Conservation (phyloP, 2,797 vertebrate genomes). For the Rhinichthys osculus region DNA sequence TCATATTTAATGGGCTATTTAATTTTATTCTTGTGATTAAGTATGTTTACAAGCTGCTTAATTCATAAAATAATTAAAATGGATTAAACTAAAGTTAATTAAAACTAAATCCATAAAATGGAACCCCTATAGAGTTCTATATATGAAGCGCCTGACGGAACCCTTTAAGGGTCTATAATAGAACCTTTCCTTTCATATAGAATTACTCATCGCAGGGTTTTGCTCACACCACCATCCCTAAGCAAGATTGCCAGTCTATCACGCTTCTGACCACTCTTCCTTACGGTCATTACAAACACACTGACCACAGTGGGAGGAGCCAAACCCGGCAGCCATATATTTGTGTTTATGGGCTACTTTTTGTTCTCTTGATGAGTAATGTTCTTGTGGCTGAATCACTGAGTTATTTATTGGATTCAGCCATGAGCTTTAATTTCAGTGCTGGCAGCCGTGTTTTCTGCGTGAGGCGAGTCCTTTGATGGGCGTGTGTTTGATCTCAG, state of each 20-base stretch:
- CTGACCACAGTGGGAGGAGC: slow-evolving; percentile 22
- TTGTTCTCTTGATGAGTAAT: slow-evolving; percentile 36
- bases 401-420: slow-evolving; percentile 21
- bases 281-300: slow-evolving; percentile 24
- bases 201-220: neutral
- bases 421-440: slow-evolving; percentile 5
- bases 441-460: slow-evolving; percentile 14
- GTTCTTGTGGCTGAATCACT: neutral
- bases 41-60: neutral
- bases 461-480: slow-evolving; percentile 18
- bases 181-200: neutral
- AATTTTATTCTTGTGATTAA: neutral
- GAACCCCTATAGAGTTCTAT: neutral
- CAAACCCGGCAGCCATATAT: slow-evolving; percentile 2
- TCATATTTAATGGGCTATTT: too few species aligned
- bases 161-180: neutral
- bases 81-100: neutral
- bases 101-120: neutral
- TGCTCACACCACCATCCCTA: neutral
- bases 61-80: neutral
- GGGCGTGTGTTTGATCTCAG: slow-evolving; percentile 28
- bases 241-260: slow-evolving; percentile 8
- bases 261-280: slow-evolving; percentile 20
- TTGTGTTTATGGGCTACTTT: slow-evolving; percentile 29
- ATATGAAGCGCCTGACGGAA: neutral